Base-by-base conservation (phyloP, 2,888 invertebrate genomes). In the Apeira syringaria region DNA sequence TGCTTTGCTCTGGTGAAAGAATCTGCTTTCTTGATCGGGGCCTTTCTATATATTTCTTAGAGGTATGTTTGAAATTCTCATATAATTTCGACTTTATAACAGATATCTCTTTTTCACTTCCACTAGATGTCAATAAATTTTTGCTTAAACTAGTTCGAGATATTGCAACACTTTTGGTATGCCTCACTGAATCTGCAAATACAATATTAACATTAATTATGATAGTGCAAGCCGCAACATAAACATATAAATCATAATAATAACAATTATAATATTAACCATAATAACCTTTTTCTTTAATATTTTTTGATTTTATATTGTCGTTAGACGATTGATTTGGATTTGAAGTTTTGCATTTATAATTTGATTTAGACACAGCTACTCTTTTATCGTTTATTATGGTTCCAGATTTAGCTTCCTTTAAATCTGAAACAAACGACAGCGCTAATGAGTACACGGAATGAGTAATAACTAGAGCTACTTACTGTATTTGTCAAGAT, bases 131-230 rank as follows among this genome's bases (percentile, higher is more conserved):
- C 25, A 58, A 39, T 17, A 56, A 20, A 56, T 68, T 74, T 71
- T 75, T 80, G 47, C 68, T 74, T 63, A 74, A 17, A 47, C 60
- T 77, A 62, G 57, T 59, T 73, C 68, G 80, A 15, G 66, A 47
- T 13, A 56, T 22, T n/a, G 43, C 29, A 12, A 39, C 33, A 48
- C 47, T 65, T 61, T 63, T 74, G 20, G 51, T 43, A 40, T 56
- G 58, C 28, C 53, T 60, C 12, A 56, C 37, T 37, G 54, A 20
- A 48, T 73, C 82, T 82, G 51, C 31, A 74, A 77, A 48, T 33
- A 25, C 48, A 40, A 15, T 15, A 15, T 4, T 15, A 3, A 15
- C 15, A n/a, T 15, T 15, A 15, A 4, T 15, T 15, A n/a, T n/a
- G n/a, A n/a, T n/a, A n/a, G n/a, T n/a, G n/a, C n/a, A n/a, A n/a